phyloP scores from a whole-genome alignment of 1,140 invertebrate genomes.

The Patella vulgata region DNA sequence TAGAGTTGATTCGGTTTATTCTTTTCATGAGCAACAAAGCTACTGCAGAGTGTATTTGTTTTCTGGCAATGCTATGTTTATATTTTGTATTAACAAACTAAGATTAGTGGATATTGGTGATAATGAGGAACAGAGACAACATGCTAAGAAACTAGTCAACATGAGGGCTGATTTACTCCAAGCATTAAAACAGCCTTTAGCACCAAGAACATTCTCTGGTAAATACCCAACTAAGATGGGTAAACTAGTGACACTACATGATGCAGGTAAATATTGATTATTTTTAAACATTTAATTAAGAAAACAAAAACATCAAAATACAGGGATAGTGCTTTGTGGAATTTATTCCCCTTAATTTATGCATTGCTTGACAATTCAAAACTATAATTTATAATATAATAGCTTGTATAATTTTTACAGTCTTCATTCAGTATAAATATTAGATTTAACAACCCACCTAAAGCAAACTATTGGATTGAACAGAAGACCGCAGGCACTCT shows the following conservation, averaged over 20 bases:
- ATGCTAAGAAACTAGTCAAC: conserved; percentile 64
- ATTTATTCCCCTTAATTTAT: too few species aligned
- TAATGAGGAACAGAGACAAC: conserved; percentile 38
- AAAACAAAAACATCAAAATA: background rate
- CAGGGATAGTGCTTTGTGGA: background rate
- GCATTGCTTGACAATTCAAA: too few species aligned
- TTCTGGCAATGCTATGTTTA: too few species aligned
- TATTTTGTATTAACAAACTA: conserved; percentile 21
- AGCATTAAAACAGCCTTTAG: conserved; percentile 74
- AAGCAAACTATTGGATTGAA: too few species aligned
- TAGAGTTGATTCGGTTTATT: too few species aligned
- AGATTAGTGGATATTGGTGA: conserved; percentile 55
- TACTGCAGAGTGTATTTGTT: too few species aligned
- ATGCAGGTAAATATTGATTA: conserved; percentile 10
- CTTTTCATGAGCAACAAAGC: too few species aligned
- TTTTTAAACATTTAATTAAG: background rate
- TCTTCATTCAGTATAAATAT: too few species aligned
- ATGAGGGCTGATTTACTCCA: conserved; percentile 71
- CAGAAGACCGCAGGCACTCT: too few species aligned
- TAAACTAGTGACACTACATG: conserved; percentile 41
- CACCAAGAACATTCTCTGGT: conserved; percentile 76
- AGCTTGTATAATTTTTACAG: too few species aligned
- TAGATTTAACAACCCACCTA: too few species aligned
- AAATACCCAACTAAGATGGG: conserved; percentile 70
- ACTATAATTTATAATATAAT: too few species aligned